These are phyloP conservation scores for Plumapathes pennacea DNA, from an alignment of 92 coral and sea anemone species.

Conservation along the genomic window DNA sequence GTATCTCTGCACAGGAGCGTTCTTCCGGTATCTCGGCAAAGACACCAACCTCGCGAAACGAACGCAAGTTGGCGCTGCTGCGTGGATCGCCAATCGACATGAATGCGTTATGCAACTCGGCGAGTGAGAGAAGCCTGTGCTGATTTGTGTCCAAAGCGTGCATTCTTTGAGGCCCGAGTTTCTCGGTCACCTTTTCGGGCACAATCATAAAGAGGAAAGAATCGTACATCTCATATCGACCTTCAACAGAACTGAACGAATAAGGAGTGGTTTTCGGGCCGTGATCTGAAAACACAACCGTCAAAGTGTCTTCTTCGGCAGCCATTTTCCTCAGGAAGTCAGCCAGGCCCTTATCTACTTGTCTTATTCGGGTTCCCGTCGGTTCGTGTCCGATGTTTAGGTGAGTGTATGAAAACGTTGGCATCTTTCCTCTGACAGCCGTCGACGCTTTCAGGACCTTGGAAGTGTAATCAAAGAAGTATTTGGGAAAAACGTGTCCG, in stretches of 20 bases:
- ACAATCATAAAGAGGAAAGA: conserved; percentile 53
- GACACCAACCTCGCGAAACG: conserved; percentile 1
- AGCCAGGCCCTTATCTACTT: conserved; percentile 41
- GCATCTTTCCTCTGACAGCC: conserved; percentile 9
- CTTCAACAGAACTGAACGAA: conserved; percentile 29
- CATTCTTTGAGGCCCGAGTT: conserved; percentile 38
- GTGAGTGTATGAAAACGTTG: conserved; percentile 48
- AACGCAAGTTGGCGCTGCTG: background rate
- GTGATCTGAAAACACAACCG: conserved; percentile 61
- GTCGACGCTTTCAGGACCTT: background rate
- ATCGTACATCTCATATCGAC: conserved; percentile 48
- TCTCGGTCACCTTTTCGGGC: conserved; percentile 40
- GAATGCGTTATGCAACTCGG: conserved; percentile 41
- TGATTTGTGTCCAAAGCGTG: conserved; percentile 41
- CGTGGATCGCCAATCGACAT: conserved; percentile 15
- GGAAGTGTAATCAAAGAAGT: conserved; percentile 17
- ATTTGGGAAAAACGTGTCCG: conserved; percentile 2
- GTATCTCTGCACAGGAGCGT: conserved; percentile 38
- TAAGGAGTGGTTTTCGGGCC: conserved; percentile 62
- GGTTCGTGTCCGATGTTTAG: conserved; percentile 40
- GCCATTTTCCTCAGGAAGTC: conserved; percentile 44
- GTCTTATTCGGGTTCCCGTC: conserved; percentile 42
- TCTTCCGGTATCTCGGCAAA: conserved; percentile 40
- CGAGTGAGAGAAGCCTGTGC: conserved; percentile 26
- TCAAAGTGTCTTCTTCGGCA: conserved; percentile 38